These are phyloP conservation scores for Cinclus mexicanus DNA, from an alignment of 2,113 vertebrate species.

Conservation along the genomic window DNA sequence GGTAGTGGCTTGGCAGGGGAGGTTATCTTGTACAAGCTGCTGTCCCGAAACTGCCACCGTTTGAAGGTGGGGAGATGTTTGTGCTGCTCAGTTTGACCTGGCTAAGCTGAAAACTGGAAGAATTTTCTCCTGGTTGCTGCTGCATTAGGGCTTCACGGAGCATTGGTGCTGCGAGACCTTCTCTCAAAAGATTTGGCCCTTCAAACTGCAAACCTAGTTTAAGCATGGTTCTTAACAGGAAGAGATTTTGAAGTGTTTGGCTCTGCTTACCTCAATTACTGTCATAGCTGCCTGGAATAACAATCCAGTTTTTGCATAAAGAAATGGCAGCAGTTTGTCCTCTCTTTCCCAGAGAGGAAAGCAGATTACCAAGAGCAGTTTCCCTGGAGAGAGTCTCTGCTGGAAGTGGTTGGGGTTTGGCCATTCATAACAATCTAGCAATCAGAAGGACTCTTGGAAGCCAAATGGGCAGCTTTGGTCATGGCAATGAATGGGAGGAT, in stretches of 20 bases:
- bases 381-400: fast-evolving
- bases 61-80: neutral
- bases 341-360: neutral
- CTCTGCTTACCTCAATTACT: neutral
- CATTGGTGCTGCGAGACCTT: fast-evolving
- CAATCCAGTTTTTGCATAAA: neutral
- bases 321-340: neutral
- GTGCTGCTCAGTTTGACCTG: neutral
- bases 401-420: neutral
- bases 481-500: neutral
- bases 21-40: constrained; percentile 18
- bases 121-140: neutral
- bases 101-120: neutral
- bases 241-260: neutral
- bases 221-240: neutral
- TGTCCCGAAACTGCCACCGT: neutral
- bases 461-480: fast-evolving
- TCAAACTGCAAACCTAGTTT: neutral
- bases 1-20: neutral
- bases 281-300: neutral
- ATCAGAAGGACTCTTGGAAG: neutral
- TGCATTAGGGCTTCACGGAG: fast-evolving
- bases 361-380: neutral
- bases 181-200: neutral
- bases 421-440: neutral